Evolutionary conservation across 1,140 invertebrate species (phyloP).

Genomic region (Cyclina sinensis): DNA sequence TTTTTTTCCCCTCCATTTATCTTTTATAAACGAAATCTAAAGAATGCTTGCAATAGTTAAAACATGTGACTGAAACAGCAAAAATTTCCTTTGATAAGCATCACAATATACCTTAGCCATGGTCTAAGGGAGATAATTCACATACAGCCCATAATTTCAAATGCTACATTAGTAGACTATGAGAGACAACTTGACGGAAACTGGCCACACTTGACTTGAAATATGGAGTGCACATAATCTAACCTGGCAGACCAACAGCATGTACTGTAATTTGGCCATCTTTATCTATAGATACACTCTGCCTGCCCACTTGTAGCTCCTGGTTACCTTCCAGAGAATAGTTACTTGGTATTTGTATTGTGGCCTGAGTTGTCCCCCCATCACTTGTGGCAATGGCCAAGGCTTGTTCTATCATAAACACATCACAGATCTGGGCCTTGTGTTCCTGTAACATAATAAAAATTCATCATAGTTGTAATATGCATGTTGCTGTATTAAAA

Average conservation of each 20-base stretch:
- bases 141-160: neutral
- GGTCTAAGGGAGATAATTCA: conserved; percentile 16
- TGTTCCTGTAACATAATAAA: conserved; percentile 80
- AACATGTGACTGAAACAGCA: neutral
- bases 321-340: conserved; percentile 64
- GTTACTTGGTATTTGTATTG: conserved; percentile 80
- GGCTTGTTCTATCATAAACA: conserved; percentile 85
- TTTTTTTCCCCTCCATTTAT: neutral
- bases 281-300: conserved; percentile 70
- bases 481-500: no score
- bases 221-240: neutral
- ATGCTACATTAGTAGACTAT: neutral
- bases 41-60: neutral
- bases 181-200: neutral
- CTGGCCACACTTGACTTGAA: neutral
- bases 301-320: conserved; percentile 73
- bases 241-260: conserved; percentile 74
- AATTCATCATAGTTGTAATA: no score
- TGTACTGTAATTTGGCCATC: conserved; percentile 75
- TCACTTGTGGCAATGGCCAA: conserved; percentile 80
- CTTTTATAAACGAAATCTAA: neutral
- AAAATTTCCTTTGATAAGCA: neutral
- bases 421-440: conserved; percentile 80
- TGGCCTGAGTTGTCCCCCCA: conserved; percentile 81
- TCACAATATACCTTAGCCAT: neutral